A percentile compares a stretch with the other conserved stretches of the same genome.
These are phyloP conservation scores for Hydrolagus affinis DNA, from an alignment of 2,113 vertebrate species.

Conservation along the genomic window DNA sequence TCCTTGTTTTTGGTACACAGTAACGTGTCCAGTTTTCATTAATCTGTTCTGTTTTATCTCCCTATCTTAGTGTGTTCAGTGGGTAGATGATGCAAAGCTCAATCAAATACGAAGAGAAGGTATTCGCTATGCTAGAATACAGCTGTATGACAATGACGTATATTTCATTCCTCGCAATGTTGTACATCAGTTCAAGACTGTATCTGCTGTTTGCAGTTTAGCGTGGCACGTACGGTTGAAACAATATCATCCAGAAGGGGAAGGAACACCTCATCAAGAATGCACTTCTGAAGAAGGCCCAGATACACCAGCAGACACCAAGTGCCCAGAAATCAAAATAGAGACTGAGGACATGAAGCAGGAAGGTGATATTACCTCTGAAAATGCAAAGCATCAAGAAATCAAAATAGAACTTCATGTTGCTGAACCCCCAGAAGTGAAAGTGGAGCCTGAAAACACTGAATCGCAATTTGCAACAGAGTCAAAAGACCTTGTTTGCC, in stretches of 20 bases:
- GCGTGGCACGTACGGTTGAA: constrained; percentile 88
- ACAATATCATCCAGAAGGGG: constrained; percentile 69
- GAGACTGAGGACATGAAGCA: constrained; percentile 48
- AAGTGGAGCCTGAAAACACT: constrained; percentile 46
- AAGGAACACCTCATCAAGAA: constrained; percentile 36
- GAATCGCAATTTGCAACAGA: constrained; percentile 57
- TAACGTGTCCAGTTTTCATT: constrained; percentile 35
- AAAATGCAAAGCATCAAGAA: constrained; percentile 56
- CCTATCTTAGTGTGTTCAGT: constrained; percentile 80
- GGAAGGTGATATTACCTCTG: constrained; percentile 43
- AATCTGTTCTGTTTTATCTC: constrained; percentile 21
- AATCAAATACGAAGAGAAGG: constrained; percentile 94
- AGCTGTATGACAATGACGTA: constrained; percentile 88
- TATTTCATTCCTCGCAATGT: constrained; percentile 96
- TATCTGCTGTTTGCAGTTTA: constrained; percentile 90
- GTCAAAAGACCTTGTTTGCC: constrained; percentile 59
- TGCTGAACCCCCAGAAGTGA: constrained; percentile 48
- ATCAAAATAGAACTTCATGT: constrained; percentile 52
- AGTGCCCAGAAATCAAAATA: constrained; percentile 48
- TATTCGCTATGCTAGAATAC: constrained; percentile 88
- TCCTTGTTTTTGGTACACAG: background rate
- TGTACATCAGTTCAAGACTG: constrained; percentile 96
- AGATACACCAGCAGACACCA: constrained; percentile 42
- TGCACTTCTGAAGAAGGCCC: constrained; percentile 47
- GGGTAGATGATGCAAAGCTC: constrained; percentile 97